Conservation (phyloP, 1,140 invertebrate species). For the Teleogryllus occipitalis region DNA sequence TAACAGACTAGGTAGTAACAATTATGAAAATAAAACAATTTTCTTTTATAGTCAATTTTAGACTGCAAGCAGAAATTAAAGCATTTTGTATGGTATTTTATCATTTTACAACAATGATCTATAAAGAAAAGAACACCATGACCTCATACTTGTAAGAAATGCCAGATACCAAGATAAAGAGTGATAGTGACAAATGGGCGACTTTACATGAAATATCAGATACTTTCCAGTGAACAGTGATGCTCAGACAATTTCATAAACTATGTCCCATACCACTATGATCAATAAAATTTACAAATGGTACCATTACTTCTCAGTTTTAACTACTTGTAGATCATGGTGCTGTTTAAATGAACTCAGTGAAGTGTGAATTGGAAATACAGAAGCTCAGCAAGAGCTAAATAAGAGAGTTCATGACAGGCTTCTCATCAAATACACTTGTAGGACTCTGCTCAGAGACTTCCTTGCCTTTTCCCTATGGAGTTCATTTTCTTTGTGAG, state of each 20-base stretch:
- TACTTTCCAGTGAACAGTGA: neutral
- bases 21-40: too few relatives aligned
- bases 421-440: neutral
- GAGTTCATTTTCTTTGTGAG: too few relatives aligned
- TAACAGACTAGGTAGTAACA: too few relatives aligned
- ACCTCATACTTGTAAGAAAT: too few relatives aligned
- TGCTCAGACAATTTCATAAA: neutral
- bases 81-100: too few relatives aligned
- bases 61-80: too few relatives aligned
- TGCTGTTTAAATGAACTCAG: neutral
- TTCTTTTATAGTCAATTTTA: too few relatives aligned
- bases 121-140: too few relatives aligned
- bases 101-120: too few relatives aligned
- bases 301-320: neutral
- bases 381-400: too few relatives aligned
- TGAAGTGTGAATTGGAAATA: too few relatives aligned
- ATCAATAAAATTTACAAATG: neutral
- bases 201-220: neutral
- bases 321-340: neutral
- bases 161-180: neutral
- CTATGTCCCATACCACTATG: neutral
- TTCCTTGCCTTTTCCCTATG: neutral
- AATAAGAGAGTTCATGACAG: neutral
- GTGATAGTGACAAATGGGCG: neutral
- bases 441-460: neutral